Conservation (phyloP, 2,888 invertebrate genomes). For the Pantelozetes paolii region DNA sequence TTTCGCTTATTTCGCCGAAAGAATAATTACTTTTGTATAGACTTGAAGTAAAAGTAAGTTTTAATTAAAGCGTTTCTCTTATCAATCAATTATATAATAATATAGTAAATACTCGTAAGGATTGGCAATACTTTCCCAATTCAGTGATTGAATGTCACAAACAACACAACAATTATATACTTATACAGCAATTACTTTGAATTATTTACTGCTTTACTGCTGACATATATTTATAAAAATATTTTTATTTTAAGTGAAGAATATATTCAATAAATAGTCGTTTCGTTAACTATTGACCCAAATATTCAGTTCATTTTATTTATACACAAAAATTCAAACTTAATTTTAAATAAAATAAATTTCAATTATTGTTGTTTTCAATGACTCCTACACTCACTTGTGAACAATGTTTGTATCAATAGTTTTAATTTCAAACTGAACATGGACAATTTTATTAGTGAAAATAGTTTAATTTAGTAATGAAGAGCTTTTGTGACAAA, state of each 20-base stretch:
- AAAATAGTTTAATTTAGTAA: too few relatives aligned
- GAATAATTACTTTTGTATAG: not conserved
- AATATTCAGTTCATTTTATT: not conserved
- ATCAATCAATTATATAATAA: constrained; percentile 34
- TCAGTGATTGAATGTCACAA: constrained; percentile 5
- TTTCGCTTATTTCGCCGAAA: too few relatives aligned
- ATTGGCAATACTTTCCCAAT: not conserved
- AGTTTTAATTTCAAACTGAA: too few relatives aligned
- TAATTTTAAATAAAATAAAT: too few relatives aligned
- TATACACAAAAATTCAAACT: too few relatives aligned
- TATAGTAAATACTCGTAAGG: constrained; percentile 11
- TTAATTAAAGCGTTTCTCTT: constrained; percentile 23
- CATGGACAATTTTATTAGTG: too few relatives aligned
- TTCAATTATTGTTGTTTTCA: too few relatives aligned
- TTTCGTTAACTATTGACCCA: constrained; percentile 13
- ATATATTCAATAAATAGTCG: not conserved
- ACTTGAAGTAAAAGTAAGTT: not conserved
- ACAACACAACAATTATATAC: constrained; percentile 29
- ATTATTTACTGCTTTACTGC: constrained; percentile 24
- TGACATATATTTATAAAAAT: constrained; percentile 2
- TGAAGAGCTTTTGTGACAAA: not conserved
- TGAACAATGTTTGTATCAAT: too few relatives aligned
- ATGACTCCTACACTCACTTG: not conserved
- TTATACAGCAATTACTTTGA: constrained; percentile 20
- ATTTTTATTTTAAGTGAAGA: not conserved